Base-by-base conservation (phyloP, 2,113 vertebrate genomes). In the Gymnobelideus leadbeateri region DNA sequence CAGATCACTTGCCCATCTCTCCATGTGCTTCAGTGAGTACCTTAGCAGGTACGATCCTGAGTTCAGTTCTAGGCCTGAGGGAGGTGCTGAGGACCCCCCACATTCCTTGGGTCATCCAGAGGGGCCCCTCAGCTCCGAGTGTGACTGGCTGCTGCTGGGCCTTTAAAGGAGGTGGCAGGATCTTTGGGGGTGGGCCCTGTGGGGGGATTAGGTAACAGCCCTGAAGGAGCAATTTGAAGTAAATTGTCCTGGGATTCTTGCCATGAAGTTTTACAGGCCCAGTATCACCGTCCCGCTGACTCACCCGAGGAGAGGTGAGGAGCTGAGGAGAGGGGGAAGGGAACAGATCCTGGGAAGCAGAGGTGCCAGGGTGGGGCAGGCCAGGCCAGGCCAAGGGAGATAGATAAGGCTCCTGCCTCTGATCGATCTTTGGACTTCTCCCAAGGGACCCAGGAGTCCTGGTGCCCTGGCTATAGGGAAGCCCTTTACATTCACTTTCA, bases 201-300 rank as follows among this genome's bases (percentile, higher is more conserved):
- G 43, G n/a, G 68, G 51, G 94, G 92, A 97, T 98, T 97, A 98
- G 97, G 98, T 98, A 98, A 98, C 94, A 95, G 97, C 98, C 98
- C 98, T 98, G 98, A 98, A 99, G 98, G 94, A 1, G 4, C 89
- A 89, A 97, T 98, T 98, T 96, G 97, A 98, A 98, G 95, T 98
- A 98, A 98, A 98, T 98, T 97, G 96, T 96, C 98, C 98, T 98
- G 98, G 98, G 98, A 98, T 98, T 52, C 24, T 95, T 98, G 98
- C 98, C 98, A 98, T 96, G 94, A 97, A 97, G 97, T 96, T 97
- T 98, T 98, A 97, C 95, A 95, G 97, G 96, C 97, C 95, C 95
- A 96, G 91, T 91, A 89, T 84, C n/a, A 43, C 68, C 19, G n/a
- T 43, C n/a, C 91, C 28, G 91, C 92, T 95, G 55, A 84, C 94